Evolutionary conservation across 1,140 invertebrate species (phyloP).

Genomic region (Neodiprion virginianus): DNA sequence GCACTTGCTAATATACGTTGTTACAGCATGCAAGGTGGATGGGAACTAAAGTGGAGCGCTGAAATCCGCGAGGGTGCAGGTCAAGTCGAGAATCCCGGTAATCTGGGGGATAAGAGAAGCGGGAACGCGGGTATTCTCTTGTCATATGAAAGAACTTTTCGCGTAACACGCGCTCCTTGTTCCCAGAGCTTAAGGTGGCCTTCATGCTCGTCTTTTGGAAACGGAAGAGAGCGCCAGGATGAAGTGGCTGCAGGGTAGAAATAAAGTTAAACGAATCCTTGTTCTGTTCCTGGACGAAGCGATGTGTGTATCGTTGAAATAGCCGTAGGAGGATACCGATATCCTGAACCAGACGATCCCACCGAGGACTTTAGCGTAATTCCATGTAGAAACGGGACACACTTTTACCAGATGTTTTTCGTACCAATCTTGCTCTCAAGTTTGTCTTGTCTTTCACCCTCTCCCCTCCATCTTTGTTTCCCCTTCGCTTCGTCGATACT

Average conservation of each 20-base stretch:
- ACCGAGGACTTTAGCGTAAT: not conserved
- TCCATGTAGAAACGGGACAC: not conserved
- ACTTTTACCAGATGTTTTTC: not conserved
- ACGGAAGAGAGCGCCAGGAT: not conserved
- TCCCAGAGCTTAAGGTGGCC: no score
- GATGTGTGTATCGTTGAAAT: not conserved
- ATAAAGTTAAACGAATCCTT: not conserved
- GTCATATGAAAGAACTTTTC: not conserved
- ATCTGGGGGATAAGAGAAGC: not conserved
- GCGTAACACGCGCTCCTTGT: no score
- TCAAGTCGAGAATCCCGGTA: not conserved
- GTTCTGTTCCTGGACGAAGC: not conserved
- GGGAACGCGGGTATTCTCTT: not conserved
- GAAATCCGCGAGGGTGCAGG: not conserved
- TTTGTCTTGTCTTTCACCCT: not conserved
- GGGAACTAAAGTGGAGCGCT: no score
- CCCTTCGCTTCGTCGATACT: not conserved
- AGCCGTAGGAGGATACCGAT: not conserved
- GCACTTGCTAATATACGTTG: no score
- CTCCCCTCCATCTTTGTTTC: not conserved
- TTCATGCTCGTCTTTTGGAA: not conserved
- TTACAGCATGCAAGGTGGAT: no score
- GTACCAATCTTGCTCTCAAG: no score
- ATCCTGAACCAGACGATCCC: not conserved
- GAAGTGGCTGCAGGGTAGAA: not conserved